A percentile compares a stretch with the other conserved stretches of the same genome.
phyloP scores from a whole-genome alignment of 1,140 invertebrate genomes.

The Calliopsis andreniformis region DNA sequence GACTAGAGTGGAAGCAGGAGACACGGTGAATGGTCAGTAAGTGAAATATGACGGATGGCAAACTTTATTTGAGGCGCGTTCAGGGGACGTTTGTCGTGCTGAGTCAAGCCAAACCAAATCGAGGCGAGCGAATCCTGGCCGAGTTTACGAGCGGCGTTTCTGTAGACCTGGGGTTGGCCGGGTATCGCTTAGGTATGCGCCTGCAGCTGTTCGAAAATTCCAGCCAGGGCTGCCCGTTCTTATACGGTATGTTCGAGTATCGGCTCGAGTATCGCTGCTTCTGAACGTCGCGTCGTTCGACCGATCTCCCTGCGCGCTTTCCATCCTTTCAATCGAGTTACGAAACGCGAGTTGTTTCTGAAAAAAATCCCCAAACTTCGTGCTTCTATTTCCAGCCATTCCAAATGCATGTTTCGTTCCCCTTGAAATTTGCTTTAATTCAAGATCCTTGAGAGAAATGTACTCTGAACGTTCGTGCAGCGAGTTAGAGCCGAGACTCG shows the following conservation, averaged over 20 bases:
- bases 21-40: neutral
- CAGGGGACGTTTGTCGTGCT: neutral
- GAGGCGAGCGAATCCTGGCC: constrained; percentile 1
- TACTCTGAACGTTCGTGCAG: constrained; percentile 5
- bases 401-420: no score
- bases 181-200: constrained; percentile 62
- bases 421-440: no score
- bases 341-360: no score
- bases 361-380: no score
- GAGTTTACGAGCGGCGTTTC: constrained; percentile 32
- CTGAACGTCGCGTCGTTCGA: neutral
- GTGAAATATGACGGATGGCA: neutral
- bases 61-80: constrained; percentile 1
- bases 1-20: neutral
- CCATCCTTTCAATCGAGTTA: neutral
- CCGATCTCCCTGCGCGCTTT: neutral
- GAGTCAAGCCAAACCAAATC: neutral
- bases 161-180: constrained; percentile 5
- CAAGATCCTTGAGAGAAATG: no score
- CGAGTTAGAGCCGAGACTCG: constrained; percentile 14
- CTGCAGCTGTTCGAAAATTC: constrained; percentile 60
- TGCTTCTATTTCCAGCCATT: no score
- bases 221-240: constrained; percentile 22
- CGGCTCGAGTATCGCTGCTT: no score
- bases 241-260: constrained; percentile 35